Conservation (phyloP, 2,888 invertebrate species). For the Gordius sp. region DNA sequence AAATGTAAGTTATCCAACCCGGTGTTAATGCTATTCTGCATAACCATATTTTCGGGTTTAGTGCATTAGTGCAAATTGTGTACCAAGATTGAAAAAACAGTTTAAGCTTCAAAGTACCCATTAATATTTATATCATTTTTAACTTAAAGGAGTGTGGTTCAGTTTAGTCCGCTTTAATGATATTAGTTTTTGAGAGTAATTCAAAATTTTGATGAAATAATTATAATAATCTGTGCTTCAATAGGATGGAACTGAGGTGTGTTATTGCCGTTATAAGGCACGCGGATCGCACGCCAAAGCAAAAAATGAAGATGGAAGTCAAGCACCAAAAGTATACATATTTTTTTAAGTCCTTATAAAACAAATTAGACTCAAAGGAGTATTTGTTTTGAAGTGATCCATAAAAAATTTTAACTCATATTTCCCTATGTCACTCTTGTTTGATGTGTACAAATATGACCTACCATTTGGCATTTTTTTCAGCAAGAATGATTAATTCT, state of each 20-base stretch:
- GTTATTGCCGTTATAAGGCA: slow-evolving; percentile 90
- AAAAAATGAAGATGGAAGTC: slow-evolving; percentile 99
- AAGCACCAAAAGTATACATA: slow-evolving; percentile 56
- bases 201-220: too few species aligned
- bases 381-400: background rate
- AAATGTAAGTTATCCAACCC: too few species aligned
- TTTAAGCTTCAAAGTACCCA: too few species aligned
- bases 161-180: too few species aligned
- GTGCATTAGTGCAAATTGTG: too few species aligned
- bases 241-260: slow-evolving; percentile 57
- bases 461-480: too few species aligned
- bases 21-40: background rate
- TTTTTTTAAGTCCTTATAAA: slow-evolving; percentile 19
- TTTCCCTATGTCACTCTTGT: background rate
- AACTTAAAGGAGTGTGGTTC: too few species aligned
- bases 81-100: too few species aligned
- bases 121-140: background rate
- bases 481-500: too few species aligned
- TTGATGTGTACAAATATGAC: too few species aligned
- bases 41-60: background rate
- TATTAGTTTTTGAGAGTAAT: too few species aligned
- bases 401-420: background rate
- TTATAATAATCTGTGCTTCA: too few species aligned
- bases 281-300: slow-evolving; percentile 93
- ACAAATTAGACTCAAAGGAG: background rate